phyloP scores from a whole-genome alignment of 2,888 invertebrate species.

The Orchestes rusci region DNA sequence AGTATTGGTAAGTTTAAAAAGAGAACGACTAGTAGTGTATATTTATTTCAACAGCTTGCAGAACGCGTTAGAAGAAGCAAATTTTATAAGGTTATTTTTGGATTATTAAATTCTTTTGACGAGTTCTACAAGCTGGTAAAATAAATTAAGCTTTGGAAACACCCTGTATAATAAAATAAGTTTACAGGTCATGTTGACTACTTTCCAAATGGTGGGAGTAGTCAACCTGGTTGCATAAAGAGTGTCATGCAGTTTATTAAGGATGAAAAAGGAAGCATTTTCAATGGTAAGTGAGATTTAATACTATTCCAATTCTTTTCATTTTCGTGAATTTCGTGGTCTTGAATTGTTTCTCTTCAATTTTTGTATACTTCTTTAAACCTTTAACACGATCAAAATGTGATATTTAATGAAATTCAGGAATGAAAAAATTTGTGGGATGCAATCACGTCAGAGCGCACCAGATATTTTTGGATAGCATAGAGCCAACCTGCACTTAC shows the following conservation, averaged over 20 bases:
- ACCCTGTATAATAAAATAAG: too few species aligned
- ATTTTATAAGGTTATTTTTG: too few species aligned
- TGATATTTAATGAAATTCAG: conserved; percentile 32
- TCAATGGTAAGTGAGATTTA: conserved; percentile 45
- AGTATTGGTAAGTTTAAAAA: conserved; percentile 18
- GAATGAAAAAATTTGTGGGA: conserved; percentile 63
- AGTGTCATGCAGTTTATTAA: conserved; percentile 59
- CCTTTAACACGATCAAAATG: too few species aligned
- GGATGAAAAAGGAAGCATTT: conserved; percentile 55
- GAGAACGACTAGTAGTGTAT: too few species aligned
- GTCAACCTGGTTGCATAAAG: conserved; percentile 63
- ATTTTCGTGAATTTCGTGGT: not conserved
- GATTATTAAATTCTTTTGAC: too few species aligned
- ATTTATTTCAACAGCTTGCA: too few species aligned
- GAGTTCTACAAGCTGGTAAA: too few species aligned
- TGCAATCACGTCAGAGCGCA: conserved; percentile 86
- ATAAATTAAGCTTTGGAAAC: too few species aligned
- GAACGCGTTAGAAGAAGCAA: too few species aligned
- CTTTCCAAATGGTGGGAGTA: conserved; percentile 82
- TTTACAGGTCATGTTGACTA: conserved; percentile 85
- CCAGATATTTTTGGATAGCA: conserved; percentile 77
- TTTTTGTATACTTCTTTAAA: too few species aligned
- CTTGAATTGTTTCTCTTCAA: too few species aligned
- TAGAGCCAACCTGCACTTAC: conserved; percentile 70
- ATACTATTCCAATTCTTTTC: not conserved